phyloP scores from a whole-genome alignment of 2,113 vertebrate species.

The Entomyzon cyanotis region DNA sequence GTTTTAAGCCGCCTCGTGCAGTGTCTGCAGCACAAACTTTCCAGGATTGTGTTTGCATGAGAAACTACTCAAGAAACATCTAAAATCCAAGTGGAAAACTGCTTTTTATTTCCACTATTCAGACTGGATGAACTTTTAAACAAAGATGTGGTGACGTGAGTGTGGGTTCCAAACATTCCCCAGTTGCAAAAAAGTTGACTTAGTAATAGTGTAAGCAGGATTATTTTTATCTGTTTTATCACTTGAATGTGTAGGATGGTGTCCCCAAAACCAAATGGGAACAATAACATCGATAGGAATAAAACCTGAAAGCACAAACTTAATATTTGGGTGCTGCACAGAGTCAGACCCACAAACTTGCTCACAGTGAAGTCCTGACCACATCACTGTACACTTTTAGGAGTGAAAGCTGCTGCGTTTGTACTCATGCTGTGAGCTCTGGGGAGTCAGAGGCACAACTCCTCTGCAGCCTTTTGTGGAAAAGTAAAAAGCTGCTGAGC shows the following conservation, averaged over 20 bases:
- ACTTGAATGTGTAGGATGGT: background rate
- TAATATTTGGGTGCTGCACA: accelerated
- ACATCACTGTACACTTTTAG: accelerated
- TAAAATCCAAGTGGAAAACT: background rate
- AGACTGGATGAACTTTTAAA: background rate
- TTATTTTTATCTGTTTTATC: background rate
- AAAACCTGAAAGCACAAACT: background rate
- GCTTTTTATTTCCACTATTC: constrained; percentile 12
- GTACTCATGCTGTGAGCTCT: background rate
- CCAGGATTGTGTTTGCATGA: background rate
- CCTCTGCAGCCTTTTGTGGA: background rate
- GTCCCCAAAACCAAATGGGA: background rate
- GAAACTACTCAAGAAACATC: background rate
- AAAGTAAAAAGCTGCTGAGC: background rate
- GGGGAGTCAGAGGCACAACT: background rate
- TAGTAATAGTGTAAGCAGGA: background rate
- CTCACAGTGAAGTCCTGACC: background rate
- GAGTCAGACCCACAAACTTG: background rate
- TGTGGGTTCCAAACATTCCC: background rate
- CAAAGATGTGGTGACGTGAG: background rate
- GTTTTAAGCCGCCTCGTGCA: background rate
- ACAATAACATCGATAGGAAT: accelerated
- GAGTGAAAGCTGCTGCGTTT: background rate
- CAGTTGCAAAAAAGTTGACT: background rate
- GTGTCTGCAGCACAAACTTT: background rate